phyloP scores from a whole-genome alignment of 2,113 vertebrate species.

The Alligator sinensis region DNA sequence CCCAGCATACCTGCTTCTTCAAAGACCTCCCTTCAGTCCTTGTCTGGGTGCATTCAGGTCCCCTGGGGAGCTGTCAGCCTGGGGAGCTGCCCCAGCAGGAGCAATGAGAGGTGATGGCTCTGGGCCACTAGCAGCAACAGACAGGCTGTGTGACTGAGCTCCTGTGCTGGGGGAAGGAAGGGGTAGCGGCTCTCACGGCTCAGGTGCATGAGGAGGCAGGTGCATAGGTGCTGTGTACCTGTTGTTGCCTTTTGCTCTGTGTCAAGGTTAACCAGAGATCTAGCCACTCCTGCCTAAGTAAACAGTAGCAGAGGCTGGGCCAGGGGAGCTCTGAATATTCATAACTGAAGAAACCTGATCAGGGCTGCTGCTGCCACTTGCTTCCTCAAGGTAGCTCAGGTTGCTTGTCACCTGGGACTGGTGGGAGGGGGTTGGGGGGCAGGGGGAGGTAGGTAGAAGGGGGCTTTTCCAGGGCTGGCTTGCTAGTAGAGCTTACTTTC shows the following conservation, averaged over 20 bases:
- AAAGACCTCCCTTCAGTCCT: background rate
- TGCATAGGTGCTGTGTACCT: background rate
- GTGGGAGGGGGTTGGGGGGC: background rate
- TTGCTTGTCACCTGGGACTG: constrained; percentile 12
- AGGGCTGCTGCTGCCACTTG: background rate
- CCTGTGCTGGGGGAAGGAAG: background rate
- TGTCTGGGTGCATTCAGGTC: background rate
- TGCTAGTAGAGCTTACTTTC: rapidly evolving
- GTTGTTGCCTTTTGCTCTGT: background rate
- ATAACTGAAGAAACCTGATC: constrained; percentile 65
- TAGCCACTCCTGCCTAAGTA: constrained; percentile 78
- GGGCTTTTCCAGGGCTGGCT: background rate
- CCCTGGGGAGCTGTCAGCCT: background rate
- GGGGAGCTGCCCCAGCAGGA: background rate
- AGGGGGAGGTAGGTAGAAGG: background rate
- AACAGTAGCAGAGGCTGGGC: constrained; percentile 74
- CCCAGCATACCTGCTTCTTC: constrained; percentile 65
- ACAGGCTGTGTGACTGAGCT: background rate
- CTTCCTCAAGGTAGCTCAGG: background rate
- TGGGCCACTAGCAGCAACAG: background rate
- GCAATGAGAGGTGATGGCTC: background rate
- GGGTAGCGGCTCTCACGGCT: background rate
- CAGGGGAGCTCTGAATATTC: constrained; percentile 76
- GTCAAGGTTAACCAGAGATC: constrained; percentile 80
- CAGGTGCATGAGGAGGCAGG: constrained; percentile 64